These are phyloP conservation scores for Ligdia adustata DNA, from an alignment of 2,888 invertebrate genomes.

Conservation along the genomic window DNA sequence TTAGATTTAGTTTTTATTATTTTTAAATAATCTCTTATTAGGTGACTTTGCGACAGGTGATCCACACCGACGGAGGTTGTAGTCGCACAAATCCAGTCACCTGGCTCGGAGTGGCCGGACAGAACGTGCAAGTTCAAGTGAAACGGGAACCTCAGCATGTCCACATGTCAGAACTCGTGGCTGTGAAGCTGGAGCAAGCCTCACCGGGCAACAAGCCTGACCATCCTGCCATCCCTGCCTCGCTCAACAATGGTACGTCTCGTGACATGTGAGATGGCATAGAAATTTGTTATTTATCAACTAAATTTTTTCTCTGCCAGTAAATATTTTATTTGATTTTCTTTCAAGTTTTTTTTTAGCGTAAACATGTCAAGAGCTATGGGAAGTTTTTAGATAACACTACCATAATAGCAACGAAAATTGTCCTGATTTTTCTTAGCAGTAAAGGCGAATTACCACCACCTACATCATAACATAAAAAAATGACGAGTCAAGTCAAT, in stretches of 20 bases:
- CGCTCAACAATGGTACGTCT: conserved; percentile 69
- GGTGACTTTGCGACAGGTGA: too few species aligned
- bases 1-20: too few species aligned
- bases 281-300: conserved; percentile 12
- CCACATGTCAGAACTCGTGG: conserved; percentile 84
- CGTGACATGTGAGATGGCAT: conserved; percentile 15
- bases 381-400: too few species aligned
- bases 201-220: conserved; percentile 86
- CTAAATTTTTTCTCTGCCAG: conserved; percentile 3
- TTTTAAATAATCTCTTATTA: too few species aligned
- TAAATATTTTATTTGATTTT: too few species aligned
- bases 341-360: too few species aligned
- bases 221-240: conserved; percentile 71
- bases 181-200: conserved; percentile 87
- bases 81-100: conserved; percentile 88
- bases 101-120: conserved; percentile 80
- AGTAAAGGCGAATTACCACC: too few species aligned
- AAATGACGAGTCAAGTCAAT: too few species aligned
- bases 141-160: conserved; percentile 86
- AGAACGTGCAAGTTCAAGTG: conserved; percentile 83
- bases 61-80: conserved; percentile 85
- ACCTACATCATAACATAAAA: too few species aligned
- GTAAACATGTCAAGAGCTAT: too few species aligned
- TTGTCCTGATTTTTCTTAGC: too few species aligned
- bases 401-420: too few species aligned